A percentile compares a stretch with the other conserved stretches of the same genome.
phyloP scores from a whole-genome alignment of 2,797 vertebrate species.

The Antrozous pallidus region DNA sequence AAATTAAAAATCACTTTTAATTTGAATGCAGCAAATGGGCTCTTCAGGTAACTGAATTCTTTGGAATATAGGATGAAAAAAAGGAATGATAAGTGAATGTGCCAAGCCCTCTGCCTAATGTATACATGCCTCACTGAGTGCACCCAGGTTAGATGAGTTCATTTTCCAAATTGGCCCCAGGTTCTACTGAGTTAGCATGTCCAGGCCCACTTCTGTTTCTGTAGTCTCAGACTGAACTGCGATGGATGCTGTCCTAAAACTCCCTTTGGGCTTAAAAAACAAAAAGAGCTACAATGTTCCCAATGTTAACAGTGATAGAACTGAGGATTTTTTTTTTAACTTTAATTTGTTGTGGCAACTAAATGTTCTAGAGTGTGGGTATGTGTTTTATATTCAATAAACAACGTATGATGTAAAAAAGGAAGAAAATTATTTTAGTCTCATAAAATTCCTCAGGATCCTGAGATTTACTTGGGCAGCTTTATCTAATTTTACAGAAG shows the following conservation, averaged over 20 bases:
- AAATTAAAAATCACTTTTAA: neutral
- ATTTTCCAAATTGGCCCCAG: neutral
- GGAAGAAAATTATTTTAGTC: conserved; percentile 14
- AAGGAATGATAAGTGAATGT: neutral
- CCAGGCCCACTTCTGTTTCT: neutral
- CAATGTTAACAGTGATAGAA: neutral
- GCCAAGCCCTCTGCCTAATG: neutral
- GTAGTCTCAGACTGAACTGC: neutral
- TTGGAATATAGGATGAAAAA: neutral
- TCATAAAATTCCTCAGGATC: conserved; percentile 16
- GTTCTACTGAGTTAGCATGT: neutral
- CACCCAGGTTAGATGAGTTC: neutral
- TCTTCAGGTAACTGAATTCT: neutral
- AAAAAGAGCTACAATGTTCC: neutral
- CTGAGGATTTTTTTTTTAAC: neutral
- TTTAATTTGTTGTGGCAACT: neutral
- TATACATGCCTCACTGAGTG: neutral
- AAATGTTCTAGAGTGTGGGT: neutral
- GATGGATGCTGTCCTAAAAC: neutral
- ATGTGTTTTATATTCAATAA: neutral
- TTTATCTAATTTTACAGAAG: conserved; percentile 12
- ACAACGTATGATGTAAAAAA: neutral
- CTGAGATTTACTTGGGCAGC: conserved; percentile 11
- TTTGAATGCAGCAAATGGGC: neutral
- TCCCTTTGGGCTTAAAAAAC: neutral